Evolutionary conservation across 35 echinoderm and acorn worm genomes (phyloP).

Genomic region (Acanthaster planci): DNA sequence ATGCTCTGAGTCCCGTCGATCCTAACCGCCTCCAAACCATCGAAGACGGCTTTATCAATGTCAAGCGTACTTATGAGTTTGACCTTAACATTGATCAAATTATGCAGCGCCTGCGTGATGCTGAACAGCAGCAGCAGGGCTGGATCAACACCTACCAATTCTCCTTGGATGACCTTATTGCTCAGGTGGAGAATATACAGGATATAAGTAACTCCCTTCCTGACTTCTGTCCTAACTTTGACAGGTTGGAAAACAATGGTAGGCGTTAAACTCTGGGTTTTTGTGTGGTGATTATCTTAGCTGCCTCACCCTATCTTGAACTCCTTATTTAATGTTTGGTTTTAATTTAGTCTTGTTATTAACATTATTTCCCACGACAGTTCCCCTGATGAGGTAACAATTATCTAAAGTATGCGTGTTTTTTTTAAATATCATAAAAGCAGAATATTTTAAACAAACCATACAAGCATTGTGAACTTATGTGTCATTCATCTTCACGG

Average conservation of each 20-base stretch:
- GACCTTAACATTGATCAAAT: slow-evolving; percentile 63
- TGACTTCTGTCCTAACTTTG: slow-evolving; percentile 68
- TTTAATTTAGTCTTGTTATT: not conserved
- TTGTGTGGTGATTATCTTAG: not conserved
- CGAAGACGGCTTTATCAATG: slow-evolving; percentile 69
- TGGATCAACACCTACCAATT: slow-evolving; percentile 59
- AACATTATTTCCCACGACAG: too few species aligned
- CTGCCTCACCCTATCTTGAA: not conserved
- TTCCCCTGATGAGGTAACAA: not conserved
- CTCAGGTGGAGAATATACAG: slow-evolving; percentile 53
- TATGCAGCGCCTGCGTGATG: slow-evolving; percentile 50
- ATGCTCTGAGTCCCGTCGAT: slow-evolving; percentile 45
- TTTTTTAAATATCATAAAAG: too few species aligned
- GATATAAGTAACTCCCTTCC: slow-evolving; percentile 73
- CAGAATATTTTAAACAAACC: too few species aligned
- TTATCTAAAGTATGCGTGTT: not conserved
- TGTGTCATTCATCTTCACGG: too few species aligned
- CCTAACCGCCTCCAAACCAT: slow-evolving; percentile 29
- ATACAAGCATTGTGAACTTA: too few species aligned
- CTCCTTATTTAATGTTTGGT: slow-evolving; percentile 12
- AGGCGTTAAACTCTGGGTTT: not conserved
- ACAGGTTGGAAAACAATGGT: slow-evolving; percentile 19
- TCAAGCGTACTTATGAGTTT: slow-evolving; percentile 54
- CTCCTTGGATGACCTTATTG: slow-evolving; percentile 60
- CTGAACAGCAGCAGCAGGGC: slow-evolving; percentile 34